Conservation (phyloP, 2,888 invertebrate genomes). For the Acronicta psi region DNA sequence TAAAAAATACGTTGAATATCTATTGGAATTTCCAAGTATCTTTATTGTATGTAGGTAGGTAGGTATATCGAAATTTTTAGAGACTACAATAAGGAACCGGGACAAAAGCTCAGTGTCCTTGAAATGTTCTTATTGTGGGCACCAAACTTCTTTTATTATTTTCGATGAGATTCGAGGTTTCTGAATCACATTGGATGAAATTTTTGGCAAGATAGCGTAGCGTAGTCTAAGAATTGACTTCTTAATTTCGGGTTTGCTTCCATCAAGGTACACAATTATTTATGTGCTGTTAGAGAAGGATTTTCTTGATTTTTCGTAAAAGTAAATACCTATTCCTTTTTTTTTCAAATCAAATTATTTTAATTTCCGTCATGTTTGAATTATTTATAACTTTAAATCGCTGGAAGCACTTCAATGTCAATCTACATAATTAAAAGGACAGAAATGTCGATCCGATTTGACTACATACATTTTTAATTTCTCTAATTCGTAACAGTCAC, state of each 20-base stretch:
- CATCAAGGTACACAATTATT: too few relatives aligned
- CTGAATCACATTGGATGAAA: constrained; percentile 3
- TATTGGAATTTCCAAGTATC: constrained; percentile 28
- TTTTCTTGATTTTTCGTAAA: too few relatives aligned
- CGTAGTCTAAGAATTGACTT: background rate
- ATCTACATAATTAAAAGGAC: constrained; percentile 44
- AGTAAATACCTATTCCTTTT: too few relatives aligned
- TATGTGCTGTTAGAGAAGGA: too few relatives aligned
- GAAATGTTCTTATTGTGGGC: constrained; percentile 51
- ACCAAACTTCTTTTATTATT: constrained; percentile 27
- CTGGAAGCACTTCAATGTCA: constrained; percentile 29
- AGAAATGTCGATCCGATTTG: constrained; percentile 55
- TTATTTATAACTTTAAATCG: constrained; percentile 23
- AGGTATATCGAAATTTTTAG: constrained; percentile 25
- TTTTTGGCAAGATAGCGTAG: background rate
- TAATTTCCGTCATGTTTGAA: constrained; percentile 18
- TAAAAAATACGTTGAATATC: constrained; percentile 35
- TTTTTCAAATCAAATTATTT: background rate
- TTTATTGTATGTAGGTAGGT: constrained; percentile 27
- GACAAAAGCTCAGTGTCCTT: constrained; percentile 44
- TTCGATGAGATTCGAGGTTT: constrained; percentile 13
- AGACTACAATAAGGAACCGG: constrained; percentile 38
- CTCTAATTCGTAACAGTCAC: constrained; percentile 32
- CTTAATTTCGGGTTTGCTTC: background rate
- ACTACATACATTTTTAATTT: constrained; percentile 59